Evolutionary conservation across 2,888 invertebrate genomes (phyloP), one percentile per base, ranked within the genome.

Genomic region (Diplazon laetatorius): DNA sequence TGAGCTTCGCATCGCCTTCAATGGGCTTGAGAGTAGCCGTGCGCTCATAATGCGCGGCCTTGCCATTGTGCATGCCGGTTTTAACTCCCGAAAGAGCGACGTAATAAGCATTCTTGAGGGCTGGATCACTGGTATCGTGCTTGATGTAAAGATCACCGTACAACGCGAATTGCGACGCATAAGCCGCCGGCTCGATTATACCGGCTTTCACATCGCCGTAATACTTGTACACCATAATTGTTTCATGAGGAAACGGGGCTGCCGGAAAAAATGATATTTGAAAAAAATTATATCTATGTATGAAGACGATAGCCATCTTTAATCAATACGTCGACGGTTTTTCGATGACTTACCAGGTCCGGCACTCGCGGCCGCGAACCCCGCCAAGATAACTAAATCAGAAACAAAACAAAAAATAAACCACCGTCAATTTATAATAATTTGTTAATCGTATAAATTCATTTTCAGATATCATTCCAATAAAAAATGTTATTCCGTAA

Each of bases 231-330:
- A 89, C 82, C 18, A 89, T 66, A 70, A 93, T 92, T 82, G 93
- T 91, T 50, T 91, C 93, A 87, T 91, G 92, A 57, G 93, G 93
- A 35, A 88, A 85, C 42, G 80, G 84, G 2, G 77, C 87, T 87
- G 63, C 16, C 16, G 12, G 14, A 42, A 59, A 0, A 10, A 66
- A 44, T 35, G 4, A 37, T 0, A 65, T 44, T 57, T 57, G 20
- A 59, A 50, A 42, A 78, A 14, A 57, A 14, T 14, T 6, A 52
- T n/a, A n/a, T n/a, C n/a, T n/a, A n/a, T n/a, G n/a, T n/a, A n/a
- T n/a, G n/a, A n/a, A n/a, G n/a, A n/a, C n/a, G n/a, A n/a, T n/a
- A 42, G 6, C 30, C 30, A 39, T 37, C 39, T 68, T 10, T 72
- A 1, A 69, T 10, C 22, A 42, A 52, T 35, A 42, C 5, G 10